A percentile compares a stretch with the other conserved stretches of the same genome.
phyloP scores from a whole-genome alignment of 2,888 invertebrate genomes.

The Acleris laterana region DNA sequence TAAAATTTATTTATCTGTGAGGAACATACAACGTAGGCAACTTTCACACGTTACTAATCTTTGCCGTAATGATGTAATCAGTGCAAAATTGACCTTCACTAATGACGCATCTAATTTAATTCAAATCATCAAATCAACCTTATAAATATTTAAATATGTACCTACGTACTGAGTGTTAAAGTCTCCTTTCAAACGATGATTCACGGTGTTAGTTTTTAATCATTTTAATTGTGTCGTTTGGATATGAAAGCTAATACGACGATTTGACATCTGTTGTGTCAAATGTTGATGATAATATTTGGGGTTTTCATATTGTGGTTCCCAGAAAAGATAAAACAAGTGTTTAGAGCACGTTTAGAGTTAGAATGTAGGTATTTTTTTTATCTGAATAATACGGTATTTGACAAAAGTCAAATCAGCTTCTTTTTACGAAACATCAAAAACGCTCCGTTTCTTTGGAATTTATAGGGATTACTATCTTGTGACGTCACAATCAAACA shows the following conservation, averaged over 20 bases:
- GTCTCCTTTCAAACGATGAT: not conserved
- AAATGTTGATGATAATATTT: not conserved
- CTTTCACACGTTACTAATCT: not conserved
- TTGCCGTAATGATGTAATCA: slow-evolving; percentile 23
- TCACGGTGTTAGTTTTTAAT: not conserved
- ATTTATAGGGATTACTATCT: no score
- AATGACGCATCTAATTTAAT: slow-evolving; percentile 18
- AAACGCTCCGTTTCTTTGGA: no score
- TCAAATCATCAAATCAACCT: slow-evolving; percentile 5
- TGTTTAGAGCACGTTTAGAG: no score
- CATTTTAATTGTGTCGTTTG: not conserved
- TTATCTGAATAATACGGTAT: no score
- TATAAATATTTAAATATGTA: slow-evolving; percentile 5
- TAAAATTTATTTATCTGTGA: not conserved
- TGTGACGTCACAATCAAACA: no score
- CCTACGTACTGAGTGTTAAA: not conserved
- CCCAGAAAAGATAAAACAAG: no score
- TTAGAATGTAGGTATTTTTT: not conserved
- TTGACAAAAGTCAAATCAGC: no score
- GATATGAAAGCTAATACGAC: not conserved
- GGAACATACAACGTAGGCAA: not conserved
- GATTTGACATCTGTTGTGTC: not conserved
- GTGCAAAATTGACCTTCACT: slow-evolving; percentile 22
- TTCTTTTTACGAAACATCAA: no score
- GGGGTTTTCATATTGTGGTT: not conserved